Conservation (phyloP, 2,797 vertebrate species). For the Oryzias sinensis region DNA sequence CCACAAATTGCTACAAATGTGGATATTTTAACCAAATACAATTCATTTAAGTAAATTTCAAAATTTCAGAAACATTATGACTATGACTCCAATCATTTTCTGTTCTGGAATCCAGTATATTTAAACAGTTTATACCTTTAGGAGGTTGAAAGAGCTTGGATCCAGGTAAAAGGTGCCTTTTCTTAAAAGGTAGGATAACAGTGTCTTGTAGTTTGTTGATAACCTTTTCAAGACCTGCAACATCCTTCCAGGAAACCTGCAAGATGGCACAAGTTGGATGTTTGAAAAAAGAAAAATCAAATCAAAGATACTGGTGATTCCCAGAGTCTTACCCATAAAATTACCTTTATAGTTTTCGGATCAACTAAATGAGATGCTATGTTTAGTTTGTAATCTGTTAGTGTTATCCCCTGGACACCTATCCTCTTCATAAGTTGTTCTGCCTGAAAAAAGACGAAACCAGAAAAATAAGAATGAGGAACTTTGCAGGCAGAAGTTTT, state of each 20-base stretch:
- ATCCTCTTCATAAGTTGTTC: constrained; percentile 82
- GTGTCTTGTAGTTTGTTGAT: constrained; percentile 95
- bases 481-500: neutral
- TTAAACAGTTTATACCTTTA: constrained; percentile 81
- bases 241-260: constrained; percentile 82
- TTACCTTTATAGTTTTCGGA: constrained; percentile 80
- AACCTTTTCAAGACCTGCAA: constrained; percentile 93
- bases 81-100: neutral
- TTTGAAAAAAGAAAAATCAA: neutral
- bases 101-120: neutral
- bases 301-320: neutral
- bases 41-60: no score
- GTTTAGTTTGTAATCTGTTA: constrained; percentile 83
- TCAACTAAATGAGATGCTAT: constrained; percentile 80
- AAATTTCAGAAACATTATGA: neutral
- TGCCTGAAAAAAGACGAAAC: constrained; percentile 59
- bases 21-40: no score
- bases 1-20: no score
- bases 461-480: neutral
- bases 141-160: constrained; percentile 95
- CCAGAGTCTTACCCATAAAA: neutral
- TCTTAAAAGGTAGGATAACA: constrained; percentile 94
- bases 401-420: constrained; percentile 78
- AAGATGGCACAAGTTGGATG: constrained; percentile 6
- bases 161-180: constrained; percentile 89